Evolutionary conservation across 2,113 vertebrate species (phyloP), one percentile per base, ranked within the genome.

Genomic region (Rhea americana): DNA sequence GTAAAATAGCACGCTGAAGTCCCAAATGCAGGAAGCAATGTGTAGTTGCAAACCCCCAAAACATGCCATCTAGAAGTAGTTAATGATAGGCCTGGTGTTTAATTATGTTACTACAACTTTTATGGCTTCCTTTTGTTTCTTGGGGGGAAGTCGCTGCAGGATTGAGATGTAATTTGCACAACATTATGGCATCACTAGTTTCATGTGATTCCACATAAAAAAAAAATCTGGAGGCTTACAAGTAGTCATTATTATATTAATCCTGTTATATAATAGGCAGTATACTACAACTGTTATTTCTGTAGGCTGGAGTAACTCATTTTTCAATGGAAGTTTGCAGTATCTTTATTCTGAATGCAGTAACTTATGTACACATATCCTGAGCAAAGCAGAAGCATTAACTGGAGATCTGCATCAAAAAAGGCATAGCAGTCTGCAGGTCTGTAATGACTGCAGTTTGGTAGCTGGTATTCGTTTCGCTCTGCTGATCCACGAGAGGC

Each of bases 241-340:
- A 65, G 47, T 39, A 48, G 55, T 68, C 9, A 7, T 50, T 39
- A 13, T 7, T 17, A 7, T 37, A 24, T 28, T 39, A 56, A 56
- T 32, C 32, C 55, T 56, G 28, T 30, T 56, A 18, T 17, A 56
- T 18, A 58, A 58, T 32, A 19, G 28, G 11, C 32, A 37, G 6
- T 8, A 6, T 68, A 43, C 53, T 72, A 26, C 62, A 1, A 0
- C 24, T 13, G 16, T 82, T 39, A n/a, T 76, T 89, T 87, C 67
- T n/a, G 2, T 66, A 35, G 35, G 3, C 7, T 41, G 41, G 5
- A n/a, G 1, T 43, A 63, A 59, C 1, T 0, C 21, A 19, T 72
- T 68, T 56, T 65, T 53, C 58, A n/a, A 11, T 17, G 4, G 35
- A 41, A 50, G 12, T 4, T 39, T 28, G 25, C 15, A 19, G 19